Conservation (phyloP, 2,888 invertebrate genomes). For the Adineta ricciae region DNA sequence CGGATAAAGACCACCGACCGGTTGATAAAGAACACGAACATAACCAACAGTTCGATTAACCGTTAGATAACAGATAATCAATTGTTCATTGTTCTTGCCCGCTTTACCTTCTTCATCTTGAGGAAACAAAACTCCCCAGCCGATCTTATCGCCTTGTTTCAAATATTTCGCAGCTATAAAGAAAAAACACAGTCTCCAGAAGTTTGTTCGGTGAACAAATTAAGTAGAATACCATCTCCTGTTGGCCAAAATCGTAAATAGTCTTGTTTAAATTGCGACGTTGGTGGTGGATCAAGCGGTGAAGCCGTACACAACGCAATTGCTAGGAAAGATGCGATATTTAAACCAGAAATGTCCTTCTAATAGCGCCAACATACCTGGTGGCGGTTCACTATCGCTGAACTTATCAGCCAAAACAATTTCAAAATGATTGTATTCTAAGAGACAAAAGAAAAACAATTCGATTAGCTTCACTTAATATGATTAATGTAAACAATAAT, state of each 20-base stretch:
- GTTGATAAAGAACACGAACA: slow-evolving; percentile 43
- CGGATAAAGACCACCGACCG: slow-evolving; percentile 44
- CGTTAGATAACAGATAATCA: slow-evolving; percentile 45
- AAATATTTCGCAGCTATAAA: slow-evolving; percentile 39
- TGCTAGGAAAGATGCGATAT: slow-evolving; percentile 15
- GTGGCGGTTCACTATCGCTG: slow-evolving; percentile 39
- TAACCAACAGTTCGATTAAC: slow-evolving; percentile 43
- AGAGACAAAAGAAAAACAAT: slow-evolving; percentile 32
- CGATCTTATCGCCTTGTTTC: slow-evolving; percentile 40
- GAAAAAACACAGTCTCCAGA: neutral
- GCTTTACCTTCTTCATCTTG: slow-evolving; percentile 34
- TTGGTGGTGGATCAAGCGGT: slow-evolving; percentile 38
- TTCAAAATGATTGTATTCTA: slow-evolving; percentile 45
- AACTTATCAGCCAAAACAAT: slow-evolving; percentile 41
- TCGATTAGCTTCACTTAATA: no score
- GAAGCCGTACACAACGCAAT: slow-evolving; percentile 42
- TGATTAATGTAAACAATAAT: no score
- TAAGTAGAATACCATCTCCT: slow-evolving; percentile 40
- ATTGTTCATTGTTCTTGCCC: slow-evolving; percentile 38
- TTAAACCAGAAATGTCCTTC: no score
- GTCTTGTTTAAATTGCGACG: slow-evolving; percentile 41
- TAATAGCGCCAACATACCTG: slow-evolving; percentile 34
- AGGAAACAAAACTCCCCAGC: slow-evolving; percentile 44
- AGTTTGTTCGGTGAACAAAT: neutral
- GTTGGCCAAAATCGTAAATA: slow-evolving; percentile 41